Conservation (phyloP, 2,797 vertebrate species). For the Gorsachius magnificus region DNA sequence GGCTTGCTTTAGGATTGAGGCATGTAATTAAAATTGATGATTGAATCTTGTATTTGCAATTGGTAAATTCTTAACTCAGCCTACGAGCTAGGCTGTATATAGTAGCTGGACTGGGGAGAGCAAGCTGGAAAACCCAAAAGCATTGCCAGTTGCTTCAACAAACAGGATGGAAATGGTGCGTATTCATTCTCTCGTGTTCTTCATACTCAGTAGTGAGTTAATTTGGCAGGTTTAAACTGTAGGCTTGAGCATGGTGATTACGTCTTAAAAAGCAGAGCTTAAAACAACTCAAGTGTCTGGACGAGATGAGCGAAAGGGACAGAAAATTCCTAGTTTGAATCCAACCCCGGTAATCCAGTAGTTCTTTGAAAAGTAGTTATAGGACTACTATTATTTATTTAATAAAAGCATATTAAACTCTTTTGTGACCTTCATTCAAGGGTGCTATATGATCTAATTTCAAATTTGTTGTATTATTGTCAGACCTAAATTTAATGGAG, state of each 20-base stretch:
- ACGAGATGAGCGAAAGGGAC: not conserved
- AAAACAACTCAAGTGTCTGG: not conserved
- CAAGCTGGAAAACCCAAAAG: constrained; percentile 3
- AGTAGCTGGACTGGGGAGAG: constrained; percentile 7
- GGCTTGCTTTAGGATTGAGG: constrained; percentile 1
- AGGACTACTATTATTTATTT: not conserved
- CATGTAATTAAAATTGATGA: constrained; percentile 42
- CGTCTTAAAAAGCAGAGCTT: not conserved
- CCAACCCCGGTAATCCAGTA: not conserved
- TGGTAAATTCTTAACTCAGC: constrained; percentile 26
- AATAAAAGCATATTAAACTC: not conserved
- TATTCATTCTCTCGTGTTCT: not conserved
- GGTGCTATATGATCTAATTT: not conserved
- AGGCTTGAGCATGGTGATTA: not conserved
- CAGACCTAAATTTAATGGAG: not conserved
- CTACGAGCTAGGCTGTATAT: not conserved
- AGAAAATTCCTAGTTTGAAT: not conserved
- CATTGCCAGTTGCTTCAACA: not conserved
- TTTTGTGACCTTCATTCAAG: not conserved
- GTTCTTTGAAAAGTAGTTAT: not conserved
- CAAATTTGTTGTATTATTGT: not conserved
- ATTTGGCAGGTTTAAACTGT: not conserved
- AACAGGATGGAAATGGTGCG: constrained; percentile 5
- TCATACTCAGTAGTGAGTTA: not conserved
- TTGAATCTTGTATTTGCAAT: constrained; percentile 30